phyloP scores from a whole-genome alignment of 1,140 invertebrate species.

The Cheumatopsyche charites region DNA sequence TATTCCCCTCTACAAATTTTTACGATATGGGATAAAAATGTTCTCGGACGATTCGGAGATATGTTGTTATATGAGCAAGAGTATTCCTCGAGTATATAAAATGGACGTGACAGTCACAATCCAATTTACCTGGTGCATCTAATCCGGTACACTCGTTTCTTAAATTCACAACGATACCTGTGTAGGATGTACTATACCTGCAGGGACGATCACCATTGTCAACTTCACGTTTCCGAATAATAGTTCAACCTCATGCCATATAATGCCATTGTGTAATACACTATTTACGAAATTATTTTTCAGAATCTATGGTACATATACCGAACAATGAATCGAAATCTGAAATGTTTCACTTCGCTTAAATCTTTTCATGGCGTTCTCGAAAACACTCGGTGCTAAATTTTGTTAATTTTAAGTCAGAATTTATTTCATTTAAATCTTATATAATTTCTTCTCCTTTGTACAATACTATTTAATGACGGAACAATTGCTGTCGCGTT shows the following conservation, averaged over 20 bases:
- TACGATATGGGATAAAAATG: neutral
- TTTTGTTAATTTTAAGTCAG: no score
- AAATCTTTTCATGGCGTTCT: no score
- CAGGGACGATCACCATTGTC: neutral
- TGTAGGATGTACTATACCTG: neutral
- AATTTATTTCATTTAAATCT: no score
- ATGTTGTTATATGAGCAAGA: neutral
- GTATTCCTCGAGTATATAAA: constrained; percentile 23
- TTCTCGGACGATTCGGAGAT: neutral
- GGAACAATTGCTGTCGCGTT: no score
- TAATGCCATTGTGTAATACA: neutral
- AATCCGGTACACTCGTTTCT: constrained; percentile 24
- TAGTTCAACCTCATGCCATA: neutral
- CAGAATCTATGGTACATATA: no score
- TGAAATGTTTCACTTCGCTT: no score
- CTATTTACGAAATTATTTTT: no score
- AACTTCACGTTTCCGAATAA: constrained; percentile 9
- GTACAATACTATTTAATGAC: no score
- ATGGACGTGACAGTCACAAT: constrained; percentile 40
- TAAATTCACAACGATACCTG: neutral
- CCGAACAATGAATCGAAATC: no score
- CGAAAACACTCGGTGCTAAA: no score
- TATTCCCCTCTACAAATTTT: neutral
- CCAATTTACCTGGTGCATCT: constrained; percentile 39
- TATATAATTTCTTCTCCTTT: no score